Base-by-base conservation (phyloP, 2,888 invertebrate species). In the Sylvicola fuscatus region DNA sequence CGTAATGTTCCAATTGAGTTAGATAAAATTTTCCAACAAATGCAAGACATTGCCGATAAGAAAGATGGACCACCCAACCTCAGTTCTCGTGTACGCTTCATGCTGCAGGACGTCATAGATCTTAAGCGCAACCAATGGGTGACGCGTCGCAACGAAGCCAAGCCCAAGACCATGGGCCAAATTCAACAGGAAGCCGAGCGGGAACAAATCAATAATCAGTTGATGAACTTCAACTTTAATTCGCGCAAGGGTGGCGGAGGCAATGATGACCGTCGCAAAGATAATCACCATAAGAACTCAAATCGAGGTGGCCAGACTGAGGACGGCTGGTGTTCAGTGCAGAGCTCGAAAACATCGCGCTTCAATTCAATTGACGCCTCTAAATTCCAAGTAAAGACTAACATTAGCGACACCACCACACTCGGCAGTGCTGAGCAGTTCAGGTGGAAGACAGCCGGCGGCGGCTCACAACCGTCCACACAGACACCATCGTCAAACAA, bases 101-200 rank as follows among this genome's bases (percentile, higher is more conserved):
- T 86, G 82, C 61, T 89, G 28, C 80, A 82, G 64, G 93, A 95
- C 61, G 84, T 92, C 1, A 78, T 92, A 40, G 93, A 92, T 49
- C 65, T 95, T 40, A 69, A 83, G 41, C 65, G 68, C 48, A 74
- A 72, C 48, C 74, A 72, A 45, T 95, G 93, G 93, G 66, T 83
- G 36, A 78, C 83, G 3, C 69, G 89, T 38, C 70, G 86, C 42
- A 81, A 80, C 41, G 87, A 90, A 45, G 73, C 76, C 29, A 81
- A 79, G 49, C 93, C 93, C 2, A 93, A 89, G 55, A 92, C 84
- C 44, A 87, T 95, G 64, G 89, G 87, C 47, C 83, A 93, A 61
- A 89, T 95, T 40, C 82, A 86, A 49, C 76, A 79, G 47, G 90
- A 92, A 54, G 80, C 82, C 10, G 81, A 84, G 46, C 73, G 71